phyloP scores from a whole-genome alignment of 2,113 vertebrate species.

The Sterna hirundo region DNA sequence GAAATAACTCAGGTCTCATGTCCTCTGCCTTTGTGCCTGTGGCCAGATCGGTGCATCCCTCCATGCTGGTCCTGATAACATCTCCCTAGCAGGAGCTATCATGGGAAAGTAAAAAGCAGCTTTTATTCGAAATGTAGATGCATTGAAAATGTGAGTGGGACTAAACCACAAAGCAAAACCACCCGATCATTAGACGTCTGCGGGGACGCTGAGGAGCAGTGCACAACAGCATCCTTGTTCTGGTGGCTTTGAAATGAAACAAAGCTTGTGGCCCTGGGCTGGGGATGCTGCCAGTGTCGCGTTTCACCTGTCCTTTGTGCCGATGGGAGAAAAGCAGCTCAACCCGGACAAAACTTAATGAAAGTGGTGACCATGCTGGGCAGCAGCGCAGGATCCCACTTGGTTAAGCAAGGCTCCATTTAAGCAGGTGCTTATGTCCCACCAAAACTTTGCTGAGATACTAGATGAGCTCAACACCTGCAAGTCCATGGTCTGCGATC shows the following conservation, averaged over 20 bases:
- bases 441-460: not conserved
- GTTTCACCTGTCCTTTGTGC: conserved; percentile 38
- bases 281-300: not conserved
- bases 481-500: not conserved
- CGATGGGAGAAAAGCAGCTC: conserved; percentile 13
- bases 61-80: conserved; percentile 1
- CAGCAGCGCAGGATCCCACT: not conserved
- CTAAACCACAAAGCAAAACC: not conserved
- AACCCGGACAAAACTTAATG: not conserved
- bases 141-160: not conserved
- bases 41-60: not conserved
- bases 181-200: not conserved
- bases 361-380: not conserved
- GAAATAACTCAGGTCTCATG: not conserved
- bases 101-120: conserved; percentile 30
- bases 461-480: not conserved
- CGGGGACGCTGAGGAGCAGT: not conserved
- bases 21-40: not conserved
- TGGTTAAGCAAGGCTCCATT: not conserved
- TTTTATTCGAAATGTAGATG: not conserved
- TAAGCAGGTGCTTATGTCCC: not conserved
- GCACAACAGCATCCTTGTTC: conserved; percentile 48
- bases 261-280: not conserved
- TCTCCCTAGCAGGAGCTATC: not conserved
- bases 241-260: not conserved